phyloP scores from a whole-genome alignment of 1,140 invertebrate species.

The Tetramorium alpestre region DNA sequence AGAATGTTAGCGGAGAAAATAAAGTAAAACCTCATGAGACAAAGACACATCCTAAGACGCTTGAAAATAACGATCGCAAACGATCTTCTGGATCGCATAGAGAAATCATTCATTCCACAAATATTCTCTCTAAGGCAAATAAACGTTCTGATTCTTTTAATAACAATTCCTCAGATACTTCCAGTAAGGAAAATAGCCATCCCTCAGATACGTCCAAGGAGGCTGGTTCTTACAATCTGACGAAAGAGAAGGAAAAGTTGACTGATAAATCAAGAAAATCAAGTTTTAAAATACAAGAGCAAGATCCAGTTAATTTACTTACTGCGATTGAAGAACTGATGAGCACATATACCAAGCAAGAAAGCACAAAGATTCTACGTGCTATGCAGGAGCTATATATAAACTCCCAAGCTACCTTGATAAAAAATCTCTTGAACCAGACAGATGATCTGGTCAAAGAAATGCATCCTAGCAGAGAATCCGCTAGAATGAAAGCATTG shows the following conservation, averaged over 20 bases:
- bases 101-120: constrained; percentile 67
- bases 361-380: constrained; percentile 79
- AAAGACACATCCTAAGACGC: constrained; percentile 29
- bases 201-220: constrained; percentile 73
- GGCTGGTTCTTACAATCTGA: constrained; percentile 56
- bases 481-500: constrained; percentile 66
- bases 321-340: constrained; percentile 79
- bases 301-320: constrained; percentile 75
- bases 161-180: constrained; percentile 73
- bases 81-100: constrained; percentile 69
- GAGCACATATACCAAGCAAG: constrained; percentile 77
- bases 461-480: constrained; percentile 73
- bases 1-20: constrained; percentile 37
- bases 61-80: constrained; percentile 63
- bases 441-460: constrained; percentile 80
- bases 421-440: constrained; percentile 78
- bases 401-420: constrained; percentile 78
- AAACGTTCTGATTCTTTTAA: constrained; percentile 69
- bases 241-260: constrained; percentile 65
- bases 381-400: constrained; percentile 78
- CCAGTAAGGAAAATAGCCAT: constrained; percentile 80
- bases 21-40: constrained; percentile 67
- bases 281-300: constrained; percentile 62
- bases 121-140: constrained; percentile 80
- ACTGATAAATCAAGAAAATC: constrained; percentile 59